Evolutionary conservation across 2,113 vertebrate species (phyloP), one percentile per base, ranked within the genome.

Genomic region (Tragelaphus scriptus): DNA sequence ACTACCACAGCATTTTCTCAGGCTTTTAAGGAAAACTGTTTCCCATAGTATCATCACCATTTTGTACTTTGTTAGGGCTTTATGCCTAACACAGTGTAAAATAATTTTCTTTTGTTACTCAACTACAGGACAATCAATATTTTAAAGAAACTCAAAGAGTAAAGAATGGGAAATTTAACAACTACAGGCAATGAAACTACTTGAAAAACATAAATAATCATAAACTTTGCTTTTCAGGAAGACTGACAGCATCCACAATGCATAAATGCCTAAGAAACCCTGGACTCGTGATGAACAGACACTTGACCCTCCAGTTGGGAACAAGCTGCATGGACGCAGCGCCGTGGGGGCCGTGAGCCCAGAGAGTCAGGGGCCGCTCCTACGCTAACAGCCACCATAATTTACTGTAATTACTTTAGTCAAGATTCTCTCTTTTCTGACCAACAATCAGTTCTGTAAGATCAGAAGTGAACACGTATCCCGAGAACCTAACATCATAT

Each of bases 211-310:
- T 59, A 79, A 87, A 77, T 75, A 91, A 94, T 71, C n/a, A 85
- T 59, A 84, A 87, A 94, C 32, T 93, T 89, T 94, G 56, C 91
- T 95, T 96, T 94, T 63, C 32, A 92, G 23, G 28, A 92, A 97
- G 82, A 61, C 30, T 86, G 36, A 28, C 9, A 65, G 51, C 75
- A 84, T 87, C 12, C 25, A 80, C 32, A 61, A 84, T 7, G 21
- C 55, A 95, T 32, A 92, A 91, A 90, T 75, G 61, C 63, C 68
- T 80, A 56, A 80, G 77, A 80, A 87, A 71, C 23, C 36, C 2
- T 85, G 12, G 84, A 90, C 61, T 44, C 21, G 30, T 2, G 12
- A 28, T 71, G 86, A 85, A 84, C 3, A 49, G 56, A 97, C 81
- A 93, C n/a, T 15, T 85, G 51, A 86, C 90, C n/a, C 11, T 68